A percentile compares a stretch with the other conserved stretches of the same genome.
Conservation (phyloP, 2,797 vertebrate genomes). For the Phalloptychus januarius region DNA sequence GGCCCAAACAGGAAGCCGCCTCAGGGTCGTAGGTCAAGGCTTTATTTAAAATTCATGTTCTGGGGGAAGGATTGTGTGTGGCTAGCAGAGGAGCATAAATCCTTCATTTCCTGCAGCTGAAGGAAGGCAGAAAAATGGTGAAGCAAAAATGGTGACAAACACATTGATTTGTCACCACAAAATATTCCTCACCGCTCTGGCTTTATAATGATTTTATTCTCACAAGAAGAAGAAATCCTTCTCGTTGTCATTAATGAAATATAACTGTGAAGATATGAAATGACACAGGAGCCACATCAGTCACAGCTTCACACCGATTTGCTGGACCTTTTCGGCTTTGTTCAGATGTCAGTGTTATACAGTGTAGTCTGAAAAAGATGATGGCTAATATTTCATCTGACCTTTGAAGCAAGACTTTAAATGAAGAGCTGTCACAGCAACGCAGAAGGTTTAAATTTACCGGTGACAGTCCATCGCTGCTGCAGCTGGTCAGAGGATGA, state of each 20-base stretch:
- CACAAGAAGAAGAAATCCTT: slow-evolving; percentile 42
- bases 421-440: slow-evolving; percentile 62
- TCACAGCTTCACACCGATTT: slow-evolving; percentile 44
- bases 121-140: slow-evolving; percentile 15
- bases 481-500: slow-evolving; percentile 47
- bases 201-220: slow-evolving; percentile 36
- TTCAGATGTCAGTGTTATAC: slow-evolving; percentile 57
- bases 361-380: slow-evolving; percentile 59
- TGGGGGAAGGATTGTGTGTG: slow-evolving; percentile 10
- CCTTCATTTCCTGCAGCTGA: slow-evolving; percentile 9
- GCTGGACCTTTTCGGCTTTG: slow-evolving; percentile 40
- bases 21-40: not conserved
- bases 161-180: slow-evolving; percentile 11
- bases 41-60: slow-evolving; percentile 41
- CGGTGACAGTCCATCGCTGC: slow-evolving; percentile 24
- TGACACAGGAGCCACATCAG: slow-evolving; percentile 54
- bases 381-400: slow-evolving; percentile 69
- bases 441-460: slow-evolving; percentile 53
- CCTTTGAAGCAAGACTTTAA: slow-evolving; percentile 63
- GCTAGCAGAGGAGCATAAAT: slow-evolving; percentile 18
- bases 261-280: slow-evolving; percentile 36
- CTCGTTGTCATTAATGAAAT: slow-evolving; percentile 35
- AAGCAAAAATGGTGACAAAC: too few species aligned
- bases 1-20: slow-evolving; percentile 31
- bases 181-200: slow-evolving; percentile 13